phyloP scores from a whole-genome alignment of 2,888 invertebrate species.

The Thysanoteuthis rhombus region DNA sequence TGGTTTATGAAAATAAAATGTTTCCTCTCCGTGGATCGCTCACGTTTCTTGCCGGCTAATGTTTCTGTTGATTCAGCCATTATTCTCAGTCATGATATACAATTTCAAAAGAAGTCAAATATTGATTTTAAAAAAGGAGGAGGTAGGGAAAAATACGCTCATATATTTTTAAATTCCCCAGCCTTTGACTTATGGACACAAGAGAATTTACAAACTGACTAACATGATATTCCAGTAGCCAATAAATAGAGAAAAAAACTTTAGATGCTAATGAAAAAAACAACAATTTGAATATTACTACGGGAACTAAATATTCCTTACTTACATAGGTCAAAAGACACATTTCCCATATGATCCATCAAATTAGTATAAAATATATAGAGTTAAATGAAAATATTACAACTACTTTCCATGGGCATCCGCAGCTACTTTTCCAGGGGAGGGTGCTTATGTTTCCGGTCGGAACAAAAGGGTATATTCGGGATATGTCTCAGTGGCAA shows the following conservation, averaged over 20 bases:
- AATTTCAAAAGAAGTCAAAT: neutral
- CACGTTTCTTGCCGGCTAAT: neutral
- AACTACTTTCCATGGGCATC: too few species aligned
- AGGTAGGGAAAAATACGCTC: neutral
- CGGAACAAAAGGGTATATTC: too few species aligned
- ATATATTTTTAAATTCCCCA: neutral
- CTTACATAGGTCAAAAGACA: neutral
- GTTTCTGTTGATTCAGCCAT: neutral
- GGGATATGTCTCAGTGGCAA: too few species aligned
- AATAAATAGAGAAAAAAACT: neutral
- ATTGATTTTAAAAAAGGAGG: neutral
- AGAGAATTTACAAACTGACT: neutral
- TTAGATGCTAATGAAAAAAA: neutral
- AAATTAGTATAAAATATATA: neutral
- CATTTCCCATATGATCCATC: neutral
- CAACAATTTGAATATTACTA: neutral
- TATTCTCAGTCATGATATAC: neutral
- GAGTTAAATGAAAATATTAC: neutral
- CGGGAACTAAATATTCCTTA: neutral
- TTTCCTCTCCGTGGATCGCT: neutral
- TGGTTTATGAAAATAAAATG: neutral
- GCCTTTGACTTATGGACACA: neutral
- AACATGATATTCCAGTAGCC: neutral
- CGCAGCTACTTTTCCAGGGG: too few species aligned
- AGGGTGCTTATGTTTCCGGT: too few species aligned